Evolutionary conservation across 1,140 invertebrate genomes (phyloP), one percentile per base, ranked within the genome.

Genomic region (Drosophila bocqueti): DNA sequence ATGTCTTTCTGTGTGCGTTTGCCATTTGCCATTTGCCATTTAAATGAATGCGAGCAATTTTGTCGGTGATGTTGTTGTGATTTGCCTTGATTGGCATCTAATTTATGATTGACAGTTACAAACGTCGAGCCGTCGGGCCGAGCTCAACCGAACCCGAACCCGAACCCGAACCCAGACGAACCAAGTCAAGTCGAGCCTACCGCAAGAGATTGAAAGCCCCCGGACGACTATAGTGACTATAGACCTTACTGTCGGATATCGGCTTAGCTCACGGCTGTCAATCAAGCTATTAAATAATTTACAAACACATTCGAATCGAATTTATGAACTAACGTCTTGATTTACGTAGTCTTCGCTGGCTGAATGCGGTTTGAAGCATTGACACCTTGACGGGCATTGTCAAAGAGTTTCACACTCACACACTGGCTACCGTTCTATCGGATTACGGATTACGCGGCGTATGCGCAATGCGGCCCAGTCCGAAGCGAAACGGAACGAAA

Each of bases 91-190:
- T 89, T 87, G 84, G 69, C 84, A 83, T 78, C 84, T 72, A 89
- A 87, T 87, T 87, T 87, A 87, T 87, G 84, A 87, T 87, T 87
- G 84, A 87, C 84, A 87, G 84, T 81, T 87, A 78, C 84, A 89
- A 87, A 89, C 77, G 71, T 85, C 84, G 38, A 64, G 18, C 34
- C 8, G 15, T 18, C 21, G 36, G 16, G 54, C 36, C 54, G 38
- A 26, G 34, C 31, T 15, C 18, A 54, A 1, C 34, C 52, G 52
- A 52, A 36, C 2, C 11, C 24, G 26, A 29, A 5, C n/a, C 31
- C 9, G 1, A 31, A 34, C 31, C 34, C 52, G 52, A 52, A 36
- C 2, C 11, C 24, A 18, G 2, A 13, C 50, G 13, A 38, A 3
- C 6, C 49, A 24, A 50, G 7, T 0, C 21, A 18, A 15, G 8